phyloP scores from a whole-genome alignment of 1,140 invertebrate genomes.

The Cheumatopsyche charites region DNA sequence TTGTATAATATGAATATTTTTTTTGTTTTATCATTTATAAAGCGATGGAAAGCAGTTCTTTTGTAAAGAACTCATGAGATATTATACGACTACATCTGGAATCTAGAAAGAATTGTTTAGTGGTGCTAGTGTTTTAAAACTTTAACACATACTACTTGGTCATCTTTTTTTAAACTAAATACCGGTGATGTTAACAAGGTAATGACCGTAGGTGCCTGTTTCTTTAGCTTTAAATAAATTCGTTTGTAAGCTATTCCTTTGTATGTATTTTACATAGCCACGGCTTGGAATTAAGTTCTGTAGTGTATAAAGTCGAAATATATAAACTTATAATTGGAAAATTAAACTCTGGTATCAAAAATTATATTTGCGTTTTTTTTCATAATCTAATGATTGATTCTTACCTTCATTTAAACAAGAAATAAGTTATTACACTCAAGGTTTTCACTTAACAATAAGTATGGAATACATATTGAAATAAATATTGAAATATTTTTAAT shows the following conservation, averaged over 20 bases:
- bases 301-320: slow-evolving; percentile 4
- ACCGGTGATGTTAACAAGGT: slow-evolving; percentile 46
- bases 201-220: slow-evolving; percentile 49
- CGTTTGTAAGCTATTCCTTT: slow-evolving; percentile 40
- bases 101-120: too few species aligned
- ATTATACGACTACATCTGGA: too few species aligned
- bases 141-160: too few species aligned
- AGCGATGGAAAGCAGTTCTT: too few species aligned
- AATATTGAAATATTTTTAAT: too few species aligned
- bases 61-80: too few species aligned
- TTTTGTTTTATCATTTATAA: too few species aligned
- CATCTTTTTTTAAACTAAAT: too few species aligned
- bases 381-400: too few species aligned
- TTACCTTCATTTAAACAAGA: neutral
- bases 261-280: slow-evolving; percentile 24
- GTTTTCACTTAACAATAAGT: neutral
- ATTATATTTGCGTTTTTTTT: too few species aligned
- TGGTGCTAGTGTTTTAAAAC: too few species aligned
- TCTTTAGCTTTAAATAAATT: slow-evolving; percentile 47
- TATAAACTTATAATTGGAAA: slow-evolving; percentile 7
- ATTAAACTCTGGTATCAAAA: neutral
- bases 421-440: neutral
- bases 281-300: slow-evolving; percentile 4
- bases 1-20: too few species aligned
- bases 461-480: neutral